phyloP scores from a whole-genome alignment of 2,888 invertebrate genomes.

The Sepiola atlantica region DNA sequence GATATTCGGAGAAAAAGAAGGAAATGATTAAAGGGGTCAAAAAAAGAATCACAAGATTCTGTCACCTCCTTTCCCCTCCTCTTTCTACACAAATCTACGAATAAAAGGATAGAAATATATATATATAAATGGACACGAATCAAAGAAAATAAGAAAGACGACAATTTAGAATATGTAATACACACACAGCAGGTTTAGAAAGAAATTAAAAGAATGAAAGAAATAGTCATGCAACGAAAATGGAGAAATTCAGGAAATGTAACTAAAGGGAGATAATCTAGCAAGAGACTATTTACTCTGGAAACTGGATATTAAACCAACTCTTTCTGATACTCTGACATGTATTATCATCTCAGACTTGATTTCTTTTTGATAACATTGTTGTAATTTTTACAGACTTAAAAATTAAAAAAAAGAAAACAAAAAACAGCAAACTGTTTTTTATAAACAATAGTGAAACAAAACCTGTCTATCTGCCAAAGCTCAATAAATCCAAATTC shows the following conservation, averaged over 20 bases:
- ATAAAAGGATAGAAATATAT: too few relatives aligned
- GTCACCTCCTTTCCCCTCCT: not conserved
- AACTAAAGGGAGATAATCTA: not conserved
- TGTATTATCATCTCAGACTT: not conserved
- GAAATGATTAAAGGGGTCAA: not conserved
- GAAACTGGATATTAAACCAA: not conserved
- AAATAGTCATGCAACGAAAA: not conserved
- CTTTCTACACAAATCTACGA: not conserved
- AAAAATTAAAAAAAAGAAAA: not conserved
- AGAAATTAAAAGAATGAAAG: not conserved
- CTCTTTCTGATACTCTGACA: not conserved
- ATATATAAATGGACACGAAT: not conserved
- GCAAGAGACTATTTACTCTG: not conserved
- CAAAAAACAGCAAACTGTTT: not conserved
- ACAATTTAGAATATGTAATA: not conserved
- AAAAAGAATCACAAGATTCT: not conserved
- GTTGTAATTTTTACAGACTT: not conserved
- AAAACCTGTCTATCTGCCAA: conserved; percentile 32
- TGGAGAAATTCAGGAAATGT: not conserved
- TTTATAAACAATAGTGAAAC: not conserved
- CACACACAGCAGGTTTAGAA: not conserved
- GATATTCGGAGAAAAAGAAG: not conserved
- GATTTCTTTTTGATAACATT: not conserved
- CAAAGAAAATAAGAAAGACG: not conserved
- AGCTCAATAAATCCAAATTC: not conserved